Evolutionary conservation across 2,888 invertebrate species (phyloP).

Genomic region (Lepidocyrtoides sp.): DNA sequence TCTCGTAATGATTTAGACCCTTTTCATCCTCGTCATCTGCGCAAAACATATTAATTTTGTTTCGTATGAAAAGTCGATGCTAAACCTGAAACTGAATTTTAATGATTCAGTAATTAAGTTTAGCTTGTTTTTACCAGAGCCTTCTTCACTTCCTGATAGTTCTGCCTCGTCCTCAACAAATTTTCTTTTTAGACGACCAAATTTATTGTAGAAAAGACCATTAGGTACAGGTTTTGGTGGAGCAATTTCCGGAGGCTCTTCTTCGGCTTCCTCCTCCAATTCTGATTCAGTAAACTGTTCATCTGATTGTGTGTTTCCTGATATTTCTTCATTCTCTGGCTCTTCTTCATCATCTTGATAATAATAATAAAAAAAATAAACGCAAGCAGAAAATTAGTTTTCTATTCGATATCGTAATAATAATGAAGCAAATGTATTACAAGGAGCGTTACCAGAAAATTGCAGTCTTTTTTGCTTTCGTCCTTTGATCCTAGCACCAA

Average conservation of each 20-base stretch:
- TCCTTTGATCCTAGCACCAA: not conserved
- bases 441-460: constrained; percentile 87
- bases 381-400: not conserved
- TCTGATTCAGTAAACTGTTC: constrained; percentile 85
- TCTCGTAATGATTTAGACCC: constrained; percentile 92
- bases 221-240: constrained; percentile 56
- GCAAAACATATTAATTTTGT: not conserved
- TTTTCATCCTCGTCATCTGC: constrained; percentile 93
- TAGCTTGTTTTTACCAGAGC: constrained; percentile 88
- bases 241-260: constrained; percentile 17
- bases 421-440: not conserved
- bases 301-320: constrained; percentile 81
- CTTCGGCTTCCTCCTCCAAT: constrained; percentile 81
- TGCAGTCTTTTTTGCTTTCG: constrained; percentile 87
- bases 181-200: constrained; percentile 87
- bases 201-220: constrained; percentile 80
- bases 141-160: constrained; percentile 96
- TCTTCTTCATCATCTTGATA: constrained; percentile 64
- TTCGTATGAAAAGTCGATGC: not conserved
- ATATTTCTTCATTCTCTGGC: not conserved
- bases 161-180: constrained; percentile 97
- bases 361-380: too few species aligned
- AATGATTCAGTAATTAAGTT: not conserved
- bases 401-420: too few species aligned
- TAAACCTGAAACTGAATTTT: not conserved